A percentile compares a stretch with the other conserved stretches of the same genome.
phyloP scores from a whole-genome alignment of 2,797 vertebrate genomes.

The Rhinichthys osculus region DNA sequence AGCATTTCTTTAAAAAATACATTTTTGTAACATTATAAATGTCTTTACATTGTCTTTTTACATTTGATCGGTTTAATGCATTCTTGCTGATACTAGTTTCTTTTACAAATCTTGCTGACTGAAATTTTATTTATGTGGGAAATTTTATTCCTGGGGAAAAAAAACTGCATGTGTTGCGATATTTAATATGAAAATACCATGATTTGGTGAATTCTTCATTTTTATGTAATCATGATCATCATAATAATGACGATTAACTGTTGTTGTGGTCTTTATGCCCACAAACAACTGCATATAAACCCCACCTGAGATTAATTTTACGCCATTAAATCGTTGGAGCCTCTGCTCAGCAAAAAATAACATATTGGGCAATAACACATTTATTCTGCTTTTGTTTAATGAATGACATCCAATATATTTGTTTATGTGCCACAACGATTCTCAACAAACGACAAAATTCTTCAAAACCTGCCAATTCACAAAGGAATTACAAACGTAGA shows the following conservation, averaged over 20 bases:
- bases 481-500: constrained; percentile 30
- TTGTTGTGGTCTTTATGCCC: not conserved
- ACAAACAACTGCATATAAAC: not conserved
- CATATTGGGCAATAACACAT: no score
- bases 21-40: not conserved
- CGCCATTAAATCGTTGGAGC: not conserved
- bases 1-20: not conserved
- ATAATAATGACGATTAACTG: no score
- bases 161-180: no score
- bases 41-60: not conserved
- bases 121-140: no score
- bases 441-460: not conserved
- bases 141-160: no score
- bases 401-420: not conserved
- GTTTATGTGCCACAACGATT: not conserved
- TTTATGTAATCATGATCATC: no score
- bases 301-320: not conserved
- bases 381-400: not conserved
- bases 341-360: not conserved
- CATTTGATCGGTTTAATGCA: not conserved
- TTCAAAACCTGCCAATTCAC: constrained; percentile 11
- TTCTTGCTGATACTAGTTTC: not conserved
- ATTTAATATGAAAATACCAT: no score
- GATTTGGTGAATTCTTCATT: no score
- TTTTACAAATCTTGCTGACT: no score